A percentile compares a stretch with the other conserved stretches of the same genome.
Evolutionary conservation across 64 coral and sea anemone genomes (phyloP).

Genomic region (Montipora efflorescens): DNA sequence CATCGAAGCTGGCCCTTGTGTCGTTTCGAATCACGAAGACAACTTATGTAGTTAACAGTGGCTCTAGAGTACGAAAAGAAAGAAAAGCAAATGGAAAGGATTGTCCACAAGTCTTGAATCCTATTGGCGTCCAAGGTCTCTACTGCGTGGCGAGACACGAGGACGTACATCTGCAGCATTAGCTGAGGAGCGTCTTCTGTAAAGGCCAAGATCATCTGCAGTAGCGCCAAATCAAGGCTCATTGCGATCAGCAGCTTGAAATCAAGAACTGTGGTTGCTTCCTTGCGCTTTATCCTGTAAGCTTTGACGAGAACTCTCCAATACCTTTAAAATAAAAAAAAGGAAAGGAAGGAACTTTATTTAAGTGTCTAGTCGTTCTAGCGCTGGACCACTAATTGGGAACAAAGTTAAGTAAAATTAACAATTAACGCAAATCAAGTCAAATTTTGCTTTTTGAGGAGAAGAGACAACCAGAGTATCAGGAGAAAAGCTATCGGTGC

Average conservation of each 20-base stretch:
- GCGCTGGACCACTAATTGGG: no score
- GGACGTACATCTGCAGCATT: constrained; percentile 83
- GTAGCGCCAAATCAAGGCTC: constrained; percentile 73
- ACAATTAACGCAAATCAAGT: no score
- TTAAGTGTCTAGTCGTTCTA: no score
- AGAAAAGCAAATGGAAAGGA: constrained; percentile 80
- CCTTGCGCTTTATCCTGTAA: constrained; percentile 78
- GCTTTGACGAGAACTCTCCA: constrained; percentile 84
- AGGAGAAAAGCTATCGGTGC: no score
- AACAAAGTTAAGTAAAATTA: no score
- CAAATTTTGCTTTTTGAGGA: no score
- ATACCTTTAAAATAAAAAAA: constrained; percentile 29
- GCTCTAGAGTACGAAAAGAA: constrained; percentile 93
- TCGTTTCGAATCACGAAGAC: constrained; percentile 81
- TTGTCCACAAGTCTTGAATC: constrained; percentile 82
- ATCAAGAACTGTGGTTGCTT: constrained; percentile 36
- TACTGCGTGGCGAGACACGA: constrained; percentile 51
- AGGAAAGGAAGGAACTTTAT: neutral
- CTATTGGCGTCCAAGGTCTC: constrained; percentile 32
- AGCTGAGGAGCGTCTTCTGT: constrained; percentile 90
- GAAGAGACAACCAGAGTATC: no score
- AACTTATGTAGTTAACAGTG: constrained; percentile 81
- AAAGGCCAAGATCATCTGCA: constrained; percentile 93
- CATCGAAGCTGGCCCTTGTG: constrained; percentile 83
- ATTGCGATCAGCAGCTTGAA: constrained; percentile 76